Evolutionary conservation across 2,113 vertebrate genomes (phyloP).

Genomic region (Ophthalmolycus amberensis): DNA sequence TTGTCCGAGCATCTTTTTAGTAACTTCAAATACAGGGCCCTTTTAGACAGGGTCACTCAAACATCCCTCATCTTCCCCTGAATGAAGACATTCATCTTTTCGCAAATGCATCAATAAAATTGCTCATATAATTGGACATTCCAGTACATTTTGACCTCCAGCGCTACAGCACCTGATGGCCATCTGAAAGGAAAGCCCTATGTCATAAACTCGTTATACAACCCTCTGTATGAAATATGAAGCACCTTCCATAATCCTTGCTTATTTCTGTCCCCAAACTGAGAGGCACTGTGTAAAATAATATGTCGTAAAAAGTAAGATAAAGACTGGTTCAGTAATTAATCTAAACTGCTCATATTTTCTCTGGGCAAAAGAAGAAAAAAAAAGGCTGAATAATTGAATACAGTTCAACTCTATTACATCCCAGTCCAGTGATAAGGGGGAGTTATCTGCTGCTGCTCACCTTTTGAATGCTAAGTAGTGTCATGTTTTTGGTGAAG

Average conservation of each 20-base stretch:
- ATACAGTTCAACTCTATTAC: slow-evolving; percentile 55
- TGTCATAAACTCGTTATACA: slow-evolving; percentile 66
- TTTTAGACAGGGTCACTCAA: slow-evolving; percentile 35
- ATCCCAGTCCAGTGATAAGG: slow-evolving; percentile 60
- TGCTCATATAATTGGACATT: slow-evolving; percentile 73
- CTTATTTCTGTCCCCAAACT: slow-evolving; percentile 35
- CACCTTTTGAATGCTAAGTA: slow-evolving; percentile 66
- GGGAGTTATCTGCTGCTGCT: slow-evolving; percentile 39
- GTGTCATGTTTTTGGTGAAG: slow-evolving; percentile 44
- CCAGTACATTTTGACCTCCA: slow-evolving; percentile 67
- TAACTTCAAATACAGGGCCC: slow-evolving; percentile 6
- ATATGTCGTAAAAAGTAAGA: slow-evolving; percentile 51
- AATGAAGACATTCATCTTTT: slow-evolving; percentile 64
- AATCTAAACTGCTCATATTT: slow-evolving; percentile 71
- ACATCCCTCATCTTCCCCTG: slow-evolving; percentile 29
- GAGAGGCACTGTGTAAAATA: slow-evolving; percentile 46
- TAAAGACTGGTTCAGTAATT: slow-evolving; percentile 55
- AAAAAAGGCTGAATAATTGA: slow-evolving; percentile 52
- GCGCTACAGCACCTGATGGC: slow-evolving; percentile 58
- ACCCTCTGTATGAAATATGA: slow-evolving; percentile 63
- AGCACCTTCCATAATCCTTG: slow-evolving; percentile 53
- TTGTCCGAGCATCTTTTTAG: slow-evolving; percentile 17
- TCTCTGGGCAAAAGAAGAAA: slow-evolving; percentile 18
- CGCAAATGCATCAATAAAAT: slow-evolving; percentile 65
- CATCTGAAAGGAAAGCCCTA: slow-evolving; percentile 51